Percentiles rank a stretch among this genome's conserved stretches.
These are phyloP conservation scores for Oriolus oriolus DNA, from an alignment of 2,113 vertebrate genomes.

Conservation along the genomic window DNA sequence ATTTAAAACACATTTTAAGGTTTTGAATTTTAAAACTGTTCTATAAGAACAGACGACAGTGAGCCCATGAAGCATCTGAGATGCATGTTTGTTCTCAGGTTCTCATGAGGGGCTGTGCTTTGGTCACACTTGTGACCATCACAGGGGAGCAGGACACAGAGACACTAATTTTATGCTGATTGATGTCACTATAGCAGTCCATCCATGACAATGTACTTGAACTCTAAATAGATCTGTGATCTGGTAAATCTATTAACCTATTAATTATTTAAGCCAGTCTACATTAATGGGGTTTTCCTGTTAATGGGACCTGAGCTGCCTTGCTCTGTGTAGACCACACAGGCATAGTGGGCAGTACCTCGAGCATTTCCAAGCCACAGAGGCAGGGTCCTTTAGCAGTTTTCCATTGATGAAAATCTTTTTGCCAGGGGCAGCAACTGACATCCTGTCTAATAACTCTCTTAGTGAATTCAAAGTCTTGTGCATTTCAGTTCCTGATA, in stretches of 20 bases:
- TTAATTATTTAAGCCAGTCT: not conserved
- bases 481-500: not conserved
- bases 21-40: not conserved
- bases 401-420: not conserved
- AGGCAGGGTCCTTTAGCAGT: not conserved
- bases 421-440: not conserved
- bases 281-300: not conserved
- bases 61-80: not conserved
- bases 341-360: not conserved
- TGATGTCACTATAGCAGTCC: rapidly evolving
- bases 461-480: not conserved
- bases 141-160: not conserved
- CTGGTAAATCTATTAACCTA: not conserved
- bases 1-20: not conserved
- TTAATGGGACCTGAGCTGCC: not conserved
- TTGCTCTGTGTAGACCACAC: not conserved
- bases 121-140: not conserved
- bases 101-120: not conserved
- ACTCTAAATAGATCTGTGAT: not conserved
- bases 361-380: not conserved
- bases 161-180: not conserved
- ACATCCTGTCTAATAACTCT: not conserved
- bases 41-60: not conserved
- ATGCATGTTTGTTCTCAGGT: not conserved
- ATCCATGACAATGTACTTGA: not conserved